Evolutionary conservation across 2,797 vertebrate species (phyloP).

Genomic region (Pyrocephalus nanus): DNA sequence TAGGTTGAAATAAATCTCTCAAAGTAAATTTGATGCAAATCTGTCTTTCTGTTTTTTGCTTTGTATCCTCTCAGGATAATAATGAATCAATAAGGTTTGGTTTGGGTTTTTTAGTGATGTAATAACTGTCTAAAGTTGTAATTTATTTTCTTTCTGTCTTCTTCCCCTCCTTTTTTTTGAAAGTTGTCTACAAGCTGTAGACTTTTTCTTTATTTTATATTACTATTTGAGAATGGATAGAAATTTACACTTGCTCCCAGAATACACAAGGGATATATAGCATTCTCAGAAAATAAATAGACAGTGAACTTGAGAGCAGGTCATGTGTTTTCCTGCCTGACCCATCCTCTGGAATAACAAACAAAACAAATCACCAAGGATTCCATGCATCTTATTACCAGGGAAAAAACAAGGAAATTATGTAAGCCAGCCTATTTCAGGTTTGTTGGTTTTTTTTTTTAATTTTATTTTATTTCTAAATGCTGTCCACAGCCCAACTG

Average conservation of each 20-base stretch:
- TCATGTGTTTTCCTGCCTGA: not conserved
- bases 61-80: not conserved
- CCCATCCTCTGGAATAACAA: not conserved
- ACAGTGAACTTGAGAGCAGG: not conserved
- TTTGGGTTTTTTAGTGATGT: not conserved
- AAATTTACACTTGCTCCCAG: not conserved
- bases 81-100: not conserved
- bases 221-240: not conserved
- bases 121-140: not conserved
- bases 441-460: not conserved
- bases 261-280: not conserved
- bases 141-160: not conserved
- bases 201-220: not conserved
- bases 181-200: not conserved
- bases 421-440: not conserved
- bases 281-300: not conserved
- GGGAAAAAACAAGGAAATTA: not conserved
- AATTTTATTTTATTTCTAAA: not conserved
- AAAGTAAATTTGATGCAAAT: not conserved
- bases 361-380: not conserved
- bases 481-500: not conserved
- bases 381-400: not conserved
- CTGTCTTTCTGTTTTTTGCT: not conserved
- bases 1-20: slow-evolving; percentile 74
- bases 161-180: accelerated